Base-by-base conservation (phyloP, 2,113 vertebrate species). In the Nothobranchius furzeri region DNA sequence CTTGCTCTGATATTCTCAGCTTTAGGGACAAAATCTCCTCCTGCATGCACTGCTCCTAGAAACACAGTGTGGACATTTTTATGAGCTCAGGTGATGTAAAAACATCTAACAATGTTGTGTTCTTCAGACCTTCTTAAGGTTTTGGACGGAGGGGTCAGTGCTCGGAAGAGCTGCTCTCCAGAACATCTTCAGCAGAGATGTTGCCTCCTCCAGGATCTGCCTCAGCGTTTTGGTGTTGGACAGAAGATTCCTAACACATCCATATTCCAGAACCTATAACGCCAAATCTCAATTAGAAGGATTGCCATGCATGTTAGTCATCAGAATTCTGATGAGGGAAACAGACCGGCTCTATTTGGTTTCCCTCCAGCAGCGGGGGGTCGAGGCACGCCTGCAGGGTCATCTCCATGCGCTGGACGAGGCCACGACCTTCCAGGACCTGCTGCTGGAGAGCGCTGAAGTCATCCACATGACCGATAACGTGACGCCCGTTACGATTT, bases 101-200 rank as follows among this genome's bases (percentile, higher is more conserved):
- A 6, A 49, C 0, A 3, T 30, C 2, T 36, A 55, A 10, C 1
- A 40, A 40, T 15, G 12, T 12, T 61, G 20, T 13, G 36, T 14
- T 46, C 20, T 68, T 17, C 89, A 81, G 76, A 95, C 94, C 88
- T 68, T 90, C 82, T 90, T 88, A 11, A 87, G 81, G 36, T 83
- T 83, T 49, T 86, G 91, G 5, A 68, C 24, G 9, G 92, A 64
- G 37, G 80, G 48, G 13, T 84, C 84, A 0, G 78, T 25, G 61
- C 73, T 68, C 0, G 96, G 95, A 64, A 96, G 86, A 40, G 89
- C 86, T 0, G 92, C 91, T 68, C 93, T 92, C 95, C 96, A 98
- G 90, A 98, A 98, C 91, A 95, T 93, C 71, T 92, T 80, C 1
- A 98, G 94, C 56, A 98, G 93, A 36, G 95, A 93, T 0, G 70